Percentiles rank a stretch among this genome's conserved stretches.
phyloP scores from a whole-genome alignment of 2,888 invertebrate genomes.

The Drosophila atroscutellata region DNA sequence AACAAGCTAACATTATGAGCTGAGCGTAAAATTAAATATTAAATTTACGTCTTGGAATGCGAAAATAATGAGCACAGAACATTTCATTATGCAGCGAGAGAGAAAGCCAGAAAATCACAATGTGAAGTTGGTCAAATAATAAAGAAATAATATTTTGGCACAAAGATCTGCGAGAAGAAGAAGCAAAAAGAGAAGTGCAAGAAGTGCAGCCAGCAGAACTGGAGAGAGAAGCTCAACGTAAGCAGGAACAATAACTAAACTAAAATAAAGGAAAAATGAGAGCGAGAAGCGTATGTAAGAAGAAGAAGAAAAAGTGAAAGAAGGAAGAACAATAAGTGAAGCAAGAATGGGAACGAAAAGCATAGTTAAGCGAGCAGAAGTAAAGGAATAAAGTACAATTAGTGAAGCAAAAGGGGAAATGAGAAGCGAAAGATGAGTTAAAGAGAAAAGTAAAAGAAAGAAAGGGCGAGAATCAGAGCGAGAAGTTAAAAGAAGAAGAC shows the following conservation, averaged over 20 bases:
- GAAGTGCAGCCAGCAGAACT: neutral
- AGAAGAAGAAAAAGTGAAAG: neutral
- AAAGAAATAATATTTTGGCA: neutral
- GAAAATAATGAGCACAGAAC: neutral
- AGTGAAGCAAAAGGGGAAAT: neutral
- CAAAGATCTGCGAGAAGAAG: neutral
- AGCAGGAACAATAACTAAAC: neutral
- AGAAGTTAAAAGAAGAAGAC: neutral
- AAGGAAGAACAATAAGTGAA: neutral
- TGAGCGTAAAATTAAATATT: conserved; percentile 5
- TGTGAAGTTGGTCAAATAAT: neutral
- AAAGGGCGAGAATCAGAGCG: neutral
- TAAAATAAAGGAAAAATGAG: neutral
- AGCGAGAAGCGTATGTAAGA: neutral
- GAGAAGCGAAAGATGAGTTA: neutral
- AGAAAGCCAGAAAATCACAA: neutral
- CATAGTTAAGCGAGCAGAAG: neutral
- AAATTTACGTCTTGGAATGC: neutral
- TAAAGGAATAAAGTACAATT: neutral
- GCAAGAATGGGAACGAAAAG: neutral
- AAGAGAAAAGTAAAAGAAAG: neutral
- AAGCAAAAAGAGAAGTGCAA: neutral
- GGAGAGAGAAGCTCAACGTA: neutral
- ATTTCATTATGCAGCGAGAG: neutral
- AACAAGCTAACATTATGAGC: conserved; percentile 10